A percentile compares a stretch with the other conserved stretches of the same genome.
phyloP scores from a whole-genome alignment of 1,140 invertebrate species.

The Rhopalosiphum maidis region DNA sequence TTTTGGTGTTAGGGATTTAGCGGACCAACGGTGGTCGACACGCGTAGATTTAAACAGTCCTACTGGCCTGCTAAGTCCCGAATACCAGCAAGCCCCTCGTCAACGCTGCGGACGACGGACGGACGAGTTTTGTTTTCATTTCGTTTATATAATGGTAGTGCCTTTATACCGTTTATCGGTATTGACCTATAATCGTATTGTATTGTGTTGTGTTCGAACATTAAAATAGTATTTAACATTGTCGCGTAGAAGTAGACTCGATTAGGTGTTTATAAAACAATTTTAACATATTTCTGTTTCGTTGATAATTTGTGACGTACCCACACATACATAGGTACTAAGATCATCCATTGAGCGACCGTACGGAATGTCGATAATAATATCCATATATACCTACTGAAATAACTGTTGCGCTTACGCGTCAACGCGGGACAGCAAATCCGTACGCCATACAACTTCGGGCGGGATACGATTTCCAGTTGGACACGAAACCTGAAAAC shows the following conservation, averaged over 20 bases:
- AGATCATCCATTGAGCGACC: too few species aligned
- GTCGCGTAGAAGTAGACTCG: too few species aligned
- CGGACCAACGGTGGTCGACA: slow-evolving; percentile 53
- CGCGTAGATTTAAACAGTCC: slow-evolving; percentile 35
- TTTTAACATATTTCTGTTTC: too few species aligned
- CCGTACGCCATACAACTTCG: background rate
- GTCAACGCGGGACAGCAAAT: background rate
- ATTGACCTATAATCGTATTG: background rate
- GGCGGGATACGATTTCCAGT: background rate
- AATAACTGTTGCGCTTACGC: background rate
- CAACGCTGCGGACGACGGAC: background rate
- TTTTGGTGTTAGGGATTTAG: slow-evolving; percentile 56
- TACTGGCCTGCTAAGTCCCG: slow-evolving; percentile 57
- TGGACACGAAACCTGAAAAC: background rate
- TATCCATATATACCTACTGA: background rate
- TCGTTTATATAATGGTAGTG: too few species aligned
- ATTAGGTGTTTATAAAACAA: too few species aligned
- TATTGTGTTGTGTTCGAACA: background rate
- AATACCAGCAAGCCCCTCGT: slow-evolving; percentile 54
- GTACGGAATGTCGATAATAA: too few species aligned
- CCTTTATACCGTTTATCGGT: background rate
- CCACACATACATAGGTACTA: too few species aligned
- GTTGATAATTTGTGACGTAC: too few species aligned
- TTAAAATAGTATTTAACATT: background rate
- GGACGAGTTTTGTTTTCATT: background rate